These are phyloP conservation scores for Disparrhopalites patrizii DNA, from an alignment of 2,888 invertebrate genomes.

Conservation along the genomic window DNA sequence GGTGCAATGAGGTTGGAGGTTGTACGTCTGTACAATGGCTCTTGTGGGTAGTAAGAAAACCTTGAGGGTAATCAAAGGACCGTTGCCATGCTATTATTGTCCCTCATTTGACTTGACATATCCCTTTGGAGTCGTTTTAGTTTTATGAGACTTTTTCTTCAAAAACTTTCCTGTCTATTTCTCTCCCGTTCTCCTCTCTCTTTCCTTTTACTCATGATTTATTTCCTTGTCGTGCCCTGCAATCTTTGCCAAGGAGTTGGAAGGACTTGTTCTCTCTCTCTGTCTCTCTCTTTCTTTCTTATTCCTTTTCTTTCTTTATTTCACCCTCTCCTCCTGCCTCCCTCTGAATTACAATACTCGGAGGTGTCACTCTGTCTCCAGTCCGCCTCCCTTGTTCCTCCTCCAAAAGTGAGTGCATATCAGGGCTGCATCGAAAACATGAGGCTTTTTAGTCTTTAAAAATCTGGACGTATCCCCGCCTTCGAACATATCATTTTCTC, in stretches of 20 bases:
- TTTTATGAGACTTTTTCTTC: conserved; percentile 30
- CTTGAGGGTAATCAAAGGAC: conserved; percentile 38
- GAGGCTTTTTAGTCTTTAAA: no score
- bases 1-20: no score
- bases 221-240: conserved; percentile 28
- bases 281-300: background rate
- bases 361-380: no score
- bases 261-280: no score
- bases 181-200: conserved; percentile 24
- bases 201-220: conserved; percentile 28
- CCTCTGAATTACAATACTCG: no score
- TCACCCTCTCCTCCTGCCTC: background rate
- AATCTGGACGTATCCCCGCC: no score
- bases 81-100: conserved; percentile 37
- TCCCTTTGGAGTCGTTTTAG: conserved; percentile 27
- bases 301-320: background rate
- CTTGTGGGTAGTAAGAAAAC: conserved; percentile 24
- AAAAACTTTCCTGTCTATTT: conserved; percentile 34
- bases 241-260: conserved; percentile 1
- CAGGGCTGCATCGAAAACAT: no score
- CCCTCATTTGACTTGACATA: conserved; percentile 28
- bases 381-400: no score
- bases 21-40: no score
- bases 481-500: no score
- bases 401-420: no score